Percentiles rank a stretch among this genome's conserved stretches.
phyloP scores from a whole-genome alignment of 2,888 invertebrate species.

The Sinodicranocentrus sp. region DNA sequence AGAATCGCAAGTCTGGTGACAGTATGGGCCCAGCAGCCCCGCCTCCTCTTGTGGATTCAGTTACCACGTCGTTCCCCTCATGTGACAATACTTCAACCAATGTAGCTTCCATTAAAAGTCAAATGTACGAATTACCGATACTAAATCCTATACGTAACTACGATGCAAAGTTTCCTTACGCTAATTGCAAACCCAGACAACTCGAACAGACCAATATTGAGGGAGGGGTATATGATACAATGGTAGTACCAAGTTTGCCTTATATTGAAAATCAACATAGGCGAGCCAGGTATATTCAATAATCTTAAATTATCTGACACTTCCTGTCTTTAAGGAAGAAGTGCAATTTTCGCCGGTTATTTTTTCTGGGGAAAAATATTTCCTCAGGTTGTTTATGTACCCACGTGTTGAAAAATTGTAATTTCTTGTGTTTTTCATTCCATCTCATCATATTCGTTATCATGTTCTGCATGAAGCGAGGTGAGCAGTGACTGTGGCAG shows the following conservation, averaged over 20 bases:
- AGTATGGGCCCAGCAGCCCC: slow-evolving; percentile 57
- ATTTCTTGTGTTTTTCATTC: not conserved
- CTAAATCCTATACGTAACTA: slow-evolving; percentile 63
- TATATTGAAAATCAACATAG: slow-evolving; percentile 50
- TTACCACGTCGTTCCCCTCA: slow-evolving; percentile 23
- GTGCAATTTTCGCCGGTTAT: no score
- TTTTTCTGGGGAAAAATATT: no score
- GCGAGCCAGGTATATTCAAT: slow-evolving; percentile 39
- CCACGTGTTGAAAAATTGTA: not conserved
- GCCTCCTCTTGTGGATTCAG: slow-evolving; percentile 15
- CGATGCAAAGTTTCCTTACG: slow-evolving; percentile 37
- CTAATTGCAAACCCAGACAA: slow-evolving; percentile 33
- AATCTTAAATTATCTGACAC: no score
- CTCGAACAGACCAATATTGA: slow-evolving; percentile 51
- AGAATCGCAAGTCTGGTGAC: slow-evolving; percentile 30
- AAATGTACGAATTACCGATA: slow-evolving; percentile 70
- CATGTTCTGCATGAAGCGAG: slow-evolving; percentile 51
- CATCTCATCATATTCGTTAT: not conserved
- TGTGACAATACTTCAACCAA: slow-evolving; percentile 7
- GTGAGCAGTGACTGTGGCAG: slow-evolving; percentile 71
- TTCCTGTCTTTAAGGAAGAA: no score
- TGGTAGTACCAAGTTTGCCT: slow-evolving; percentile 59
- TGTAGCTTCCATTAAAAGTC: slow-evolving; percentile 48
- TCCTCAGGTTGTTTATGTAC: no score
- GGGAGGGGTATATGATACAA: slow-evolving; percentile 38